Base-by-base conservation (phyloP, 2,888 invertebrate genomes). In the Polydrusus pterygomalis region DNA sequence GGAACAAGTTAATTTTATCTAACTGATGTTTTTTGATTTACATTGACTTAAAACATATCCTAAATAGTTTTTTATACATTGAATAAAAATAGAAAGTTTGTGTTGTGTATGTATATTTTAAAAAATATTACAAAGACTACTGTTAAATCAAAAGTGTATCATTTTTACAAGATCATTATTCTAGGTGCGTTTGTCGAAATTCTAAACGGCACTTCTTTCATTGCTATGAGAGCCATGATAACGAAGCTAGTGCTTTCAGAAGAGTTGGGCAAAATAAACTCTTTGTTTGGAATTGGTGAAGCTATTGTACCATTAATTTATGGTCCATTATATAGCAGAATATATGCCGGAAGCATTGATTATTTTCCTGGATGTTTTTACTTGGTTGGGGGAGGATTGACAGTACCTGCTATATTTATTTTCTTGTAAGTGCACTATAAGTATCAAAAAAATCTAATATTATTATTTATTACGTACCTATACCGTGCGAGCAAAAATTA, bases 251-350 rank as follows among this genome's bases (percentile, higher is more conserved):
- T 91, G 7, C 87, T 89, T n/a, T 82, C 87, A 5, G 89, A 90
- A 77, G 91, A 91, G 88, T 86, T 91, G 78, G 91, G 91, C 89
- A 90, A 90, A 87, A 89, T 91, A 43, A 86, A 86, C 77, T 86
- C 86, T 1, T 70, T 87, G 15, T 84, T 86, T 78, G 86, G 85
- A 6, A 81, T 86, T 1, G 84, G 82, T 56, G 86, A 86, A 75
- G 84, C 86, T 10, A 67, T 85, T 7, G 83, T 85, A 71, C 85
- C 85, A 2, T 74, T 85, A n/a, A 68, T 85, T n/a, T 87, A 85
- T 70, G 84, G 84, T 2, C 86, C 86, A 5, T 79, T 87, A 78
- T 86, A 86, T 74, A 84, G 83, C 63, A 75, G 79, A 6, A 80
- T 84, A 30, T 87, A 87, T 70, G 82, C 81, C 6, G 62, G 65